A percentile compares a stretch with the other conserved stretches of the same genome.
phyloP scores from a whole-genome alignment of 2,797 vertebrate species.

The Lophotriccus pileatus region DNA sequence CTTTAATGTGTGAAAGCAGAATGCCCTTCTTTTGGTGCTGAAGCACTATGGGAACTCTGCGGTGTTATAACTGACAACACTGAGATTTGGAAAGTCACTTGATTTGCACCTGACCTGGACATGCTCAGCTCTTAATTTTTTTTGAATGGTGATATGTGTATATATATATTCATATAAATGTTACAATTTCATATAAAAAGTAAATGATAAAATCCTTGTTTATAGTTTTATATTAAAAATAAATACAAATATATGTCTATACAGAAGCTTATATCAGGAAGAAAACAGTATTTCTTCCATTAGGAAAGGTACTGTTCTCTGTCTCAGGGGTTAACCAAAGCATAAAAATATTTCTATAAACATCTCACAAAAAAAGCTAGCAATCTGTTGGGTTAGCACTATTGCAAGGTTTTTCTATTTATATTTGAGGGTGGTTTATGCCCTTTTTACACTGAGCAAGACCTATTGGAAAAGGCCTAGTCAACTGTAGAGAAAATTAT shows the following conservation, averaged over 20 bases:
- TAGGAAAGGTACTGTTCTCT: background rate
- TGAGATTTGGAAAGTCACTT: background rate
- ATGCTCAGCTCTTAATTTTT: background rate
- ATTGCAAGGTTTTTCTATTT: background rate
- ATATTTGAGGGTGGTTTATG: background rate
- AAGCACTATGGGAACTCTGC: accelerated
- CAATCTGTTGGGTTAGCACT: background rate
- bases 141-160: background rate
- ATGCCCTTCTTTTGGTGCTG: background rate
- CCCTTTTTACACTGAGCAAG: background rate
- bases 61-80: background rate
- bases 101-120: background rate
- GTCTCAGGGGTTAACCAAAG: background rate
- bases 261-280: background rate
- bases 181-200: background rate
- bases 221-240: background rate
- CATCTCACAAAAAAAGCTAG: background rate
- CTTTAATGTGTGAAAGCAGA: background rate
- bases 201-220: background rate
- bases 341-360: background rate
- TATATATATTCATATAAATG: background rate
- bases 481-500: background rate
- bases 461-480: background rate
- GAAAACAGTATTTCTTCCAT: background rate
- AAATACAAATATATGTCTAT: background rate